Evolutionary conservation across 2,888 invertebrate species (phyloP), one percentile per base, ranked within the genome.

Genomic region (Ophion slaviceki): DNA sequence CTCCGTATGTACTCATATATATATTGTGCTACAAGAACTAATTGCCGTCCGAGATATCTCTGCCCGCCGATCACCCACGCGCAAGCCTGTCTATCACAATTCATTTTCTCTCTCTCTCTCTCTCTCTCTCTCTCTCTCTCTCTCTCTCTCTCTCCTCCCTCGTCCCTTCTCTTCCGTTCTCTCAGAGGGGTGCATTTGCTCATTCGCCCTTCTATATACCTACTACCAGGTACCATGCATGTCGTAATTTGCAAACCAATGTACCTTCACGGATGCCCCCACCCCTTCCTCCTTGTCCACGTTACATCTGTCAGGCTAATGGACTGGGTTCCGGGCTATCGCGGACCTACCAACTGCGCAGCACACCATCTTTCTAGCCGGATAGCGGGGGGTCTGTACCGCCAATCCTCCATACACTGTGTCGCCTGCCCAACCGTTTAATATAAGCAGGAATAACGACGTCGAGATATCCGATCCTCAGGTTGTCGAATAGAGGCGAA

Each of bases 291-390:
- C 70, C 61, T 89, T 89, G 90, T 90, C 90, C 88, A 89, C 89
- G 90, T 91, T 92, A 91, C 91, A 92, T 92, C 92, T 92, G 92
- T 92, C 92, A 91, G 87, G 88, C 90, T 92, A 92, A 92, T 92
- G 90, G 91, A 91, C 90, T 89, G 87, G 91, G 91, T 91, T 91
- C 89, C 91, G 88, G 88, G 89, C 89, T 90, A 89, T 90, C 87
- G 87, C 83, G 82, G 85, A 87, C 87, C 90, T 90, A 91, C 90
- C 91, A 87, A 90, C 87, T 87, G 84, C 80, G 75, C 85, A 82
- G 76, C 88, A 89, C 90, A 90, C 90, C 91, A 87, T 91, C 87
- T 88, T 86, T 87, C 85, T 79, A 82, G 67, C 67, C 72, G 86
- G 82, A 84, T 80, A 75, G 79, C 45, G 61, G 20, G 70, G 53